These are phyloP conservation scores for Hyposoter dolosus DNA, from an alignment of 2,888 invertebrate species.

Conservation along the genomic window DNA sequence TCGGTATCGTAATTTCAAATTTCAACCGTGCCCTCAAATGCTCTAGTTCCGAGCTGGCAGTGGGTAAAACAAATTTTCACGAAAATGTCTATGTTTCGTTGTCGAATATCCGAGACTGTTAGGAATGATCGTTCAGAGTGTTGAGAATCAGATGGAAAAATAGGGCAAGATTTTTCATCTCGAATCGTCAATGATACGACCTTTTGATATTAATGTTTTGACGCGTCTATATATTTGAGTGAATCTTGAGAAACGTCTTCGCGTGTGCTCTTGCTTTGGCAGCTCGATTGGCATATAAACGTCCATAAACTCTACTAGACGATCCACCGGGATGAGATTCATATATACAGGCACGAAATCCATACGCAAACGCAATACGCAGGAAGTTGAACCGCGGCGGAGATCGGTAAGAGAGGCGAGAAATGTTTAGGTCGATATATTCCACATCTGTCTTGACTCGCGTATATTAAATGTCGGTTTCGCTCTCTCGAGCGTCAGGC, in stretches of 20 bases:
- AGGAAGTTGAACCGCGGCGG: slow-evolving; percentile 36
- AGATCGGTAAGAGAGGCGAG: slow-evolving; percentile 37
- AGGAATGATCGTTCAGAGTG: background rate
- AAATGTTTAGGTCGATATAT: slow-evolving; percentile 65
- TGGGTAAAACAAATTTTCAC: background rate
- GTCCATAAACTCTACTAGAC: slow-evolving; percentile 52
- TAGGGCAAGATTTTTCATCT: background rate
- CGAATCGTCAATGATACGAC: background rate
- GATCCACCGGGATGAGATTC: slow-evolving; percentile 17
- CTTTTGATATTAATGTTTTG: background rate
- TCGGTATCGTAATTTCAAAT: no score
- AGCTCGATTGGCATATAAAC: slow-evolving; percentile 66
- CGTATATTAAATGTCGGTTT: slow-evolving; percentile 69
- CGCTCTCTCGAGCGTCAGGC: slow-evolving; percentile 32
- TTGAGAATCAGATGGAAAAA: background rate
- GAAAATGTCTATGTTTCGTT: background rate
- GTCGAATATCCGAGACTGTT: background rate
- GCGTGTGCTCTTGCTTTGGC: slow-evolving; percentile 42
- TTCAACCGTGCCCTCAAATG: no score
- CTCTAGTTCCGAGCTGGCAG: no score
- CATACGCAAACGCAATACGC: slow-evolving; percentile 4
- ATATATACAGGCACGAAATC: background rate
- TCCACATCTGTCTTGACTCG: slow-evolving; percentile 67
- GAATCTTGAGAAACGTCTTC: slow-evolving; percentile 33
- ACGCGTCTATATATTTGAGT: slow-evolving; percentile 26